These are phyloP conservation scores for Phoxinus dragarum DNA, from an alignment of 2,797 vertebrate species.

Conservation along the genomic window DNA sequence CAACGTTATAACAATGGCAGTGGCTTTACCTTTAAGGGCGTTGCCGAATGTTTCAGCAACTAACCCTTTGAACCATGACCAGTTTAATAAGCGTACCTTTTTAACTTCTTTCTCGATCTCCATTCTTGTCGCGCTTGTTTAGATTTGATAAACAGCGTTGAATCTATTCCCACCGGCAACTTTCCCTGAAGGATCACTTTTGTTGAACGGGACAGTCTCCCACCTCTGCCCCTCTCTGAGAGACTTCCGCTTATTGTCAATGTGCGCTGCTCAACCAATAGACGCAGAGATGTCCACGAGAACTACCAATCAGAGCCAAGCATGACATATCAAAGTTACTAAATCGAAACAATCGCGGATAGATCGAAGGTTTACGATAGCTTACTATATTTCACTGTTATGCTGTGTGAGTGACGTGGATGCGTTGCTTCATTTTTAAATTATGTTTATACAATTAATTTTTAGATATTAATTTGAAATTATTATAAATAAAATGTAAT, in stretches of 20 bases:
- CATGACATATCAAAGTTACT: not conserved
- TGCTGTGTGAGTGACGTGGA: not conserved
- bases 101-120: conserved; percentile 82
- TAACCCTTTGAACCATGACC: not conserved
- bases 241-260: conserved; percentile 49
- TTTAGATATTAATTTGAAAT: not conserved
- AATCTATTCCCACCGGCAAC: not conserved
- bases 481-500: not conserved
- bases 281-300: not conserved
- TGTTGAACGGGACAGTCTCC: conserved; percentile 16
- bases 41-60: conserved; percentile 53
- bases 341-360: not conserved
- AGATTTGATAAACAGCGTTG: not conserved
- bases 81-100: conserved; percentile 69
- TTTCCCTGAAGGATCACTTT: conserved; percentile 9
- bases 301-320: conserved; percentile 48
- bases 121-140: conserved; percentile 63
- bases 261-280: conserved; percentile 46
- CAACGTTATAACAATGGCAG: conserved; percentile 17
- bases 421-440: not conserved
- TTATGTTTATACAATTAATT: not conserved
- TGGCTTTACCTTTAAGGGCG: conserved; percentile 69
- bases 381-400: not conserved
- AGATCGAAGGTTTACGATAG: not conserved
- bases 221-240: conserved; percentile 20